Evolutionary conservation across 2,888 invertebrate genomes (phyloP), one percentile per base, ranked within the genome.

Genomic region (Athalia cordata): DNA sequence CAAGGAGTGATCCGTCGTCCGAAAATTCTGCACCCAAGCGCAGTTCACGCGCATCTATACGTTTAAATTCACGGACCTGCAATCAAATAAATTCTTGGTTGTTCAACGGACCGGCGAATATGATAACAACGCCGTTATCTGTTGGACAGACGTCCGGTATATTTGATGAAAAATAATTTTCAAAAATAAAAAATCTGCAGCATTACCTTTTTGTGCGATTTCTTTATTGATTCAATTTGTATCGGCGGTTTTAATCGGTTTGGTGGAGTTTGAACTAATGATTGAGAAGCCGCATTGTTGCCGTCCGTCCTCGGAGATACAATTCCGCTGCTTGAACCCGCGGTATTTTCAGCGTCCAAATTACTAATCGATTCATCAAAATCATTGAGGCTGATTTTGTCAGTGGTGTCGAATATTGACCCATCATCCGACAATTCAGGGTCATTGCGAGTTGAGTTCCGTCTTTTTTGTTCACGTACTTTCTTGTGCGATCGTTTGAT

Each of bases 401-500:
- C 85, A 11, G 83, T 82, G 3, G 85, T 86, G 5, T 84, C 86
- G 77, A 88, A 89, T 79, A 88, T 84, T 4, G 87, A 88, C 43
- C 88, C 87, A 79, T 88, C 87, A 61, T 89, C 86, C 4, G 88
- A 89, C 45, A 87, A 74, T 29, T 84, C 81, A 61, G 80, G 77
- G 79, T 85, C 81, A 4, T 78, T 43, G 55, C 80, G 43, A 15
- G 79, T 66, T 6, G 65, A 13, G 57, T 78, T 81, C 4, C 68
- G 80, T 62, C 77, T 81, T 13, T 81, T 81, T 11, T 81, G 81
- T 4, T 85, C 83, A 0, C 87, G 85, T 59, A 84, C 85, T 75
- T 86, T 87, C 50, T 86, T 85, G 57, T 88, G 87, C 3, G 86
- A 87, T 49, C 84, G 84, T 76, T 89, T 89, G 74, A 89, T 88